Evolutionary conservation across 92 coral and sea anemone genomes (phyloP).

Genomic region (Pocillopora meandrina): DNA sequence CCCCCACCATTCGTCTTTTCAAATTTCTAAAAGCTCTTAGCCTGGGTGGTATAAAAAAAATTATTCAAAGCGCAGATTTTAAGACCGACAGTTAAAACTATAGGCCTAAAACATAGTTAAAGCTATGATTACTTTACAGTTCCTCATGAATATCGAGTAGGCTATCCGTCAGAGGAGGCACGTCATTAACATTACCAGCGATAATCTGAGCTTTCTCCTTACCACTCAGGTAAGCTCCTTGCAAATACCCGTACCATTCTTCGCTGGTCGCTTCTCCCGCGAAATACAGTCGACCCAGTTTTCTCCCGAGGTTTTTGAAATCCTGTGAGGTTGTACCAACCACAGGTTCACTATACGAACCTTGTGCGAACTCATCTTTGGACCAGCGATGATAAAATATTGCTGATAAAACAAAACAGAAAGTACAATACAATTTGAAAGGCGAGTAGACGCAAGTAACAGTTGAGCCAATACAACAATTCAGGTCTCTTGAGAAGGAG

Average conservation of each 20-base stretch:
- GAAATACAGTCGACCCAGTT: conserved; percentile 61
- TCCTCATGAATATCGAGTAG: background rate
- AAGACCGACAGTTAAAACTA: no score
- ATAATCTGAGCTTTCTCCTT: conserved; percentile 31
- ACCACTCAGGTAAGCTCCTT: conserved; percentile 75
- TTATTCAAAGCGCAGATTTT: no score
- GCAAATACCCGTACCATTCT: conserved; percentile 73
- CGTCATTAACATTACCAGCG: conserved; percentile 1
- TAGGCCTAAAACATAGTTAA: no score
- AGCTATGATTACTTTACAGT: background rate
- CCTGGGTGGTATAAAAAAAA: no score
- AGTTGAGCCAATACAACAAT: background rate
- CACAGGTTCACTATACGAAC: conserved; percentile 70
- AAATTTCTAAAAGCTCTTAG: no score
- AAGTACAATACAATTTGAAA: background rate
- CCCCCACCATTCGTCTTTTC: no score
- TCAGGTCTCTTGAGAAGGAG: no score
- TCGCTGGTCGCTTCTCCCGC: conserved; percentile 75
- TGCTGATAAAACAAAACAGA: conserved; percentile 23
- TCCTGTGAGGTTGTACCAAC: conserved; percentile 48
- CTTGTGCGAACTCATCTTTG: conserved; percentile 56
- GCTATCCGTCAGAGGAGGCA: background rate
- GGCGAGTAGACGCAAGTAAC: background rate
- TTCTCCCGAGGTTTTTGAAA: conserved; percentile 44
- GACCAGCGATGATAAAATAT: conserved; percentile 71